Conservation (phyloP, 2,797 vertebrate genomes). For the Chelmon rostratus region DNA sequence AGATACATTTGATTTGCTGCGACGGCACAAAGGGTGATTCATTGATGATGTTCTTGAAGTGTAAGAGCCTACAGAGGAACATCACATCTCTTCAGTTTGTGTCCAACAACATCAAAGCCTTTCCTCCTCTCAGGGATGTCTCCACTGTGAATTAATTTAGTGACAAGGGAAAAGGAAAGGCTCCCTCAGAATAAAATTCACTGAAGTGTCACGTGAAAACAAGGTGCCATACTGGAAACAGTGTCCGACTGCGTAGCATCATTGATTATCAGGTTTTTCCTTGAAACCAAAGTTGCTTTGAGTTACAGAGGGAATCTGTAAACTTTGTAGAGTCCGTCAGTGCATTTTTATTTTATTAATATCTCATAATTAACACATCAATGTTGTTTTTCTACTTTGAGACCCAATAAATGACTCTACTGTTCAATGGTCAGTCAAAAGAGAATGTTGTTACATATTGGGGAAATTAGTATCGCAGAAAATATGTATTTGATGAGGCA, state of each 20-base stretch:
- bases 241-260: constrained; percentile 14
- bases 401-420: not conserved
- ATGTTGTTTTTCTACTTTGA: not conserved
- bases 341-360: not conserved
- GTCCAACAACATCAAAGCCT: constrained; percentile 72
- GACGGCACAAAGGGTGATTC: constrained; percentile 61
- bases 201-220: constrained; percentile 7
- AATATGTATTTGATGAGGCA: not conserved
- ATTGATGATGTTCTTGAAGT: constrained; percentile 67
- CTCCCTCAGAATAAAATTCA: constrained; percentile 42
- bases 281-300: not conserved
- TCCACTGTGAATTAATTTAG: constrained; percentile 59
- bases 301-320: constrained; percentile 22
- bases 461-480: not conserved
- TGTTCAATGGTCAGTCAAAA: not conserved
- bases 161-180: constrained; percentile 33
- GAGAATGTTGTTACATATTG: not conserved
- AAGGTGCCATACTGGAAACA: constrained; percentile 4
- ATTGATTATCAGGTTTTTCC: constrained; percentile 23
- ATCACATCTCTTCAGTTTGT: constrained; percentile 53
- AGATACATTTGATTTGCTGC: constrained; percentile 64
- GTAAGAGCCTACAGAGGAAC: constrained; percentile 47
- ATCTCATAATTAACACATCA: constrained; percentile 4
- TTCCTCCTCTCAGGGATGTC: constrained; percentile 31
- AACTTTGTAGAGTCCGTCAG: too few species aligned